Base-by-base conservation (phyloP, 2,113 vertebrate species). In the Malurus melanocephalus region DNA sequence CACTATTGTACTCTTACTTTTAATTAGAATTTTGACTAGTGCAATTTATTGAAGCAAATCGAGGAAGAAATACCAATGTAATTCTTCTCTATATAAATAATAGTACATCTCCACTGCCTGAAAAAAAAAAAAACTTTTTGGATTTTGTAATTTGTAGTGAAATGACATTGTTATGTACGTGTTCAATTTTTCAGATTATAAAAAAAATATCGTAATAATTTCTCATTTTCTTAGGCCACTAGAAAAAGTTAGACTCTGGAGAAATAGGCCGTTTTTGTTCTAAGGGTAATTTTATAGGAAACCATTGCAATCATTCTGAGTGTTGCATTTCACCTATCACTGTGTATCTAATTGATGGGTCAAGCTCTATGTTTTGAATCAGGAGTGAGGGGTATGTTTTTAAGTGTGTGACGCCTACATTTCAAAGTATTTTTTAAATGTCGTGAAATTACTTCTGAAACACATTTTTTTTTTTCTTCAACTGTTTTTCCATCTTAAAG, bases 261-360 rank as follows among this genome's bases (percentile, higher is more conserved):
- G 61, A 80, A 92, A 72, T 38, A 53, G 33, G 4, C 15, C 19
- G 2, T 40, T 76, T 88, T 93, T 86, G 6, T 51, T 69, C 18
- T 43, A 61, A 72, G n/a, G n/a, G 43, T 72, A 80, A 75, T 78
- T 92, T 94, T 82, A 81, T 81, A 88, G 74, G 49, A 38, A 85
- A 73, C 51, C 30, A 32, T 80, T 72, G 51, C 60, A 65, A 65
- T 92, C 66, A 73, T 82, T 77, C 80, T 73, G 59, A 65, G n/a
- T 49, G 27, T 65, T 68, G 21, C 43, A 60, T 90, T 94, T 93
- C 51, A 85, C 59, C 52, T 88, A 65, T 72, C 43, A 14, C 64
- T 81, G 30, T 88, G 23, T 81, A 48, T 91, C 69, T 84, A 79
- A 91, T 78, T 76, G 83, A 84, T 79, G 48, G 46, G 68, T 86